Conservation (phyloP, 2,797 vertebrate species). For the Morus bassanus region DNA sequence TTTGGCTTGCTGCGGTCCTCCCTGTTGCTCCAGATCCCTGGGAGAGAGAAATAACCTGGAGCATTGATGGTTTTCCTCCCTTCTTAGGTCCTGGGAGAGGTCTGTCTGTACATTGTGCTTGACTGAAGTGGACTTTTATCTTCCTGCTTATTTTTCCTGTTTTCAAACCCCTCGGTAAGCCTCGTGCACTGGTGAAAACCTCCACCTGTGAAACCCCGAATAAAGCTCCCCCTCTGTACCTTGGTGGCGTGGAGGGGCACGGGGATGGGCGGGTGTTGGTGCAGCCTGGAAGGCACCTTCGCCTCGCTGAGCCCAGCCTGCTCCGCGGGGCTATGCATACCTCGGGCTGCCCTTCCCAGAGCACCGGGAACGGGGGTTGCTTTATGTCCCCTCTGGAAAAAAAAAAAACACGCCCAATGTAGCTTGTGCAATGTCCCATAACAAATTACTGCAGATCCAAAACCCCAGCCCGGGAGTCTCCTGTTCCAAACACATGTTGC, state of each 20-base stretch:
- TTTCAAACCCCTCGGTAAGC: not conserved
- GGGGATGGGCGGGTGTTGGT: accelerated
- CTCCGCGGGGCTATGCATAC: accelerated
- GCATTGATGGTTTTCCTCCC: not conserved
- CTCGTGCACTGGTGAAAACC: not conserved
- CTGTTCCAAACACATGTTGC: not conserved
- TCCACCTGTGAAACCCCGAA: not conserved
- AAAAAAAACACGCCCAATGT: accelerated
- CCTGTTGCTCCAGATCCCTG: not conserved
- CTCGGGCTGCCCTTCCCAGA: not conserved
- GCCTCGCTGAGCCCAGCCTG: not conserved
- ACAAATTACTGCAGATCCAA: not conserved
- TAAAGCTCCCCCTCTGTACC: accelerated
- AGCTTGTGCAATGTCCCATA: not conserved
- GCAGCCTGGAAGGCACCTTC: not conserved
- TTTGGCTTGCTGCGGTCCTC: accelerated
- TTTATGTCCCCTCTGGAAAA: not conserved
- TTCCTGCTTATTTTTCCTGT: not conserved
- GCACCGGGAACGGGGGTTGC: accelerated
- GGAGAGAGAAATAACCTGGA: not conserved
- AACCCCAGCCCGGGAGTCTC: not conserved
- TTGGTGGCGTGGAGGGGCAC: not conserved
- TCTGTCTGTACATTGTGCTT: accelerated
- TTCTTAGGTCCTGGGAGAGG: not conserved
- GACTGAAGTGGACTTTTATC: not conserved